Evolutionary conservation across 2,797 vertebrate species (phyloP).

Genomic region (Thamnophis elegans): DNA sequence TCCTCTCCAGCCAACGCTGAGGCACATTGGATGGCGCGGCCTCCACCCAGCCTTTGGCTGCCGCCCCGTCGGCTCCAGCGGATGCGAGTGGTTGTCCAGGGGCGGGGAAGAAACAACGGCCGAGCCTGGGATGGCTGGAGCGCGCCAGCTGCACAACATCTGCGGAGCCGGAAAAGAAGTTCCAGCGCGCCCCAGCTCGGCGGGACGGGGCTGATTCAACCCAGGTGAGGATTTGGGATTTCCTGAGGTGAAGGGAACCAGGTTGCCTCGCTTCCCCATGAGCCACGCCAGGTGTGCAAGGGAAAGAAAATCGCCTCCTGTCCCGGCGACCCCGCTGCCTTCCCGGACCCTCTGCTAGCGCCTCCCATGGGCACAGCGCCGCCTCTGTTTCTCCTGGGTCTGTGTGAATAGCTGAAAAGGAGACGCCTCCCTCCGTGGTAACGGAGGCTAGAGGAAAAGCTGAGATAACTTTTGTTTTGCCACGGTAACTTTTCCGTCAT

Average conservation of each 20-base stretch:
- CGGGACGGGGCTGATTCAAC: not conserved
- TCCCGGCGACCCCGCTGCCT: not conserved
- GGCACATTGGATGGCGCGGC: not conserved
- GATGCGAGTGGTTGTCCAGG: not conserved
- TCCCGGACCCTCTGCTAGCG: not conserved
- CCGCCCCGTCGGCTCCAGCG: not conserved
- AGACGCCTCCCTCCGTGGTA: not conserved
- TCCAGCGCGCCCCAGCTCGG: not conserved
- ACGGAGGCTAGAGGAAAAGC: no score
- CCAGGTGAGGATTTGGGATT: not conserved
- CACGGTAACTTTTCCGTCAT: no score
- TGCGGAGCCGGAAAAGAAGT: conserved; percentile 7
- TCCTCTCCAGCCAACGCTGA: not conserved
- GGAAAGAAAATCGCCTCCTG: not conserved
- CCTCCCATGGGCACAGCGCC: not conserved
- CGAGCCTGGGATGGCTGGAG: not conserved
- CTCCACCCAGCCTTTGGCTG: not conserved
- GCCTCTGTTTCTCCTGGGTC: not conserved
- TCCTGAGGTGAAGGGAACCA: not conserved
- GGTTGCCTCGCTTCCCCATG: not conserved
- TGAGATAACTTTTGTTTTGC: not conserved
- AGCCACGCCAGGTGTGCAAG: not conserved
- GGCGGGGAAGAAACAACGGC: conserved; percentile 20
- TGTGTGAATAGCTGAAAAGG: not conserved
- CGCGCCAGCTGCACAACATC: no score